These are phyloP conservation scores for Bungarus multicinctus DNA, from an alignment of 2,113 vertebrate genomes.

Conservation along the genomic window DNA sequence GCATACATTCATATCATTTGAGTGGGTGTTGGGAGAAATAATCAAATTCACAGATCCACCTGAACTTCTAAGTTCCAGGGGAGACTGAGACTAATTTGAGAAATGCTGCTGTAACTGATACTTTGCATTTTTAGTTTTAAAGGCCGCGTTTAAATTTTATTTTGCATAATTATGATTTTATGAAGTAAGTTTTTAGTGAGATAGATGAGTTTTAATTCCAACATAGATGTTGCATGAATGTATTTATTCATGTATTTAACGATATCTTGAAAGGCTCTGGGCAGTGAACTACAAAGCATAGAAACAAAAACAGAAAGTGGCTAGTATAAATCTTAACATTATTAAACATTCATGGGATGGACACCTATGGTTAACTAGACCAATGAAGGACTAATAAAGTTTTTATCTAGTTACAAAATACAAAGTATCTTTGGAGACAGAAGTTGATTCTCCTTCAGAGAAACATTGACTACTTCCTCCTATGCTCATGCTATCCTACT, in stretches of 20 bases:
- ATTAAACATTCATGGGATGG: background rate
- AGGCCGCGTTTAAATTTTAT: background rate
- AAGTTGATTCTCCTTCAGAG: background rate
- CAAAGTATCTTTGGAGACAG: background rate
- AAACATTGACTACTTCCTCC: background rate
- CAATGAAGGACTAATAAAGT: background rate
- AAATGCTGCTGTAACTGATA: background rate
- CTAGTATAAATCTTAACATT: background rate
- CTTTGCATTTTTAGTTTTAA: background rate
- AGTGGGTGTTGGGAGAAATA: background rate
- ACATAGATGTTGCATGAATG: background rate
- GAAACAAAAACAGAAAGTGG: background rate
- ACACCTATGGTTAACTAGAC: background rate
- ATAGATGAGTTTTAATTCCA: background rate
- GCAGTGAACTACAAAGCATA: background rate
- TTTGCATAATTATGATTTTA: background rate
- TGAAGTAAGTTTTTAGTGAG: background rate
- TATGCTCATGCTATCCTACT: background rate
- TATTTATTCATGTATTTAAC: background rate
- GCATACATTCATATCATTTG: background rate
- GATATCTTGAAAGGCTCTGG: background rate
- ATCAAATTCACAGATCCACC: background rate
- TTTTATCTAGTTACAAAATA: background rate
- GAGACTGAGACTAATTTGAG: background rate
- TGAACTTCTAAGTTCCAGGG: background rate